Conservation (phyloP, 2,113 vertebrate genomes). For the Petrocephalus zakoni region DNA sequence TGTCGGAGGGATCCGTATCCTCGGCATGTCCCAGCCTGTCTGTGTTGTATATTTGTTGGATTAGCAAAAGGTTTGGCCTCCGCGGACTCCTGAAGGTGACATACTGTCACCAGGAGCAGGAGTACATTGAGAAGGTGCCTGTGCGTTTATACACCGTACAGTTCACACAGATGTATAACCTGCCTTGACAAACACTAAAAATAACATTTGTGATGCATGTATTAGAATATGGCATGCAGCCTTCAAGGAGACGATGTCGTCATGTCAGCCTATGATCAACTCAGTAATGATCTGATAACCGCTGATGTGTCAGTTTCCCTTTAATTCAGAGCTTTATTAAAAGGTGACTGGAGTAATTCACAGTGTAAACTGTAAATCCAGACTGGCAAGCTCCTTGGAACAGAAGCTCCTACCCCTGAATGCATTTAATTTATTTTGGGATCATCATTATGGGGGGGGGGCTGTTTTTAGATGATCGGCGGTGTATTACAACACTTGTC, state of each 20-base stretch:
- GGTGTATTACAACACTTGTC: slow-evolving; percentile 10
- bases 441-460: neutral
- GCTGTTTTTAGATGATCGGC: neutral
- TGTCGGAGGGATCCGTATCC: neutral
- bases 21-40: neutral
- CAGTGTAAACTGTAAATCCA: neutral
- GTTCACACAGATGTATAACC: neutral
- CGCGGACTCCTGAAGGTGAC: neutral
- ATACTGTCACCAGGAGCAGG: neutral
- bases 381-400: neutral
- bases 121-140: neutral
- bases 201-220: neutral
- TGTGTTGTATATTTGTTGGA: neutral
- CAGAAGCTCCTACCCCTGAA: neutral
- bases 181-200: neutral
- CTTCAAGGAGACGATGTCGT: neutral
- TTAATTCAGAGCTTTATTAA: neutral
- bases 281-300: neutral
- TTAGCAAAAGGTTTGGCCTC: neutral
- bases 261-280: neutral
- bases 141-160: neutral
- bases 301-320: neutral
- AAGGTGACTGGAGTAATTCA: neutral
- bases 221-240: neutral
- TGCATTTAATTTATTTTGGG: neutral